Percentiles rank a stretch among this genome's conserved stretches.
Conservation (phyloP, 2,797 vertebrate species). For the Strix occidentalis region DNA sequence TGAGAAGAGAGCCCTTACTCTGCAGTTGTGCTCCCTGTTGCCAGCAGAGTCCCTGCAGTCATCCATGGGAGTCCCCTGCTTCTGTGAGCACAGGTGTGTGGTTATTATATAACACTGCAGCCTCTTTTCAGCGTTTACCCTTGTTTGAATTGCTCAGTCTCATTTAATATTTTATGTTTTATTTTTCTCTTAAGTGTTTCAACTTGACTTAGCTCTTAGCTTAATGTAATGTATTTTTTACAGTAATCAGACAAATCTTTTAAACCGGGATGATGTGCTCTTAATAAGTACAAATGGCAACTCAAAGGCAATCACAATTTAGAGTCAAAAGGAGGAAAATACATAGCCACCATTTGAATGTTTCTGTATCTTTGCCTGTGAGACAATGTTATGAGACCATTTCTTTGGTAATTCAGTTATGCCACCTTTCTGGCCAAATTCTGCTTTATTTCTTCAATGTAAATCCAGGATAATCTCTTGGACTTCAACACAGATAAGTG, state of each 20-base stretch:
- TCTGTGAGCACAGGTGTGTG: background rate
- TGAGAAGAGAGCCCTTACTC: background rate
- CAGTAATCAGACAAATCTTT: background rate
- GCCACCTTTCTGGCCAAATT: background rate
- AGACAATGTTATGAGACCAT: background rate
- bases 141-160: background rate
- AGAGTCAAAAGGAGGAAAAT: background rate
- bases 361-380: background rate
- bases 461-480: conserved; percentile 11
- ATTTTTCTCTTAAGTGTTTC: background rate
- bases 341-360: background rate
- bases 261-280: background rate
- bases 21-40: background rate
- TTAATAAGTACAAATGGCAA: background rate
- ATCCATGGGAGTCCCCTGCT: background rate
- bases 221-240: background rate
- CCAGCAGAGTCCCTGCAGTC: background rate
- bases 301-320: background rate
- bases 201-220: background rate
- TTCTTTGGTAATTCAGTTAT: background rate
- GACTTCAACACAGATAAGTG: background rate
- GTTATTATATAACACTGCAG: background rate
- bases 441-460: background rate
- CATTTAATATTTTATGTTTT: background rate
- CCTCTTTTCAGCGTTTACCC: background rate